Evolutionary conservation across 2,797 vertebrate genomes (phyloP).

Genomic region (Spondyliosoma cantharus): DNA sequence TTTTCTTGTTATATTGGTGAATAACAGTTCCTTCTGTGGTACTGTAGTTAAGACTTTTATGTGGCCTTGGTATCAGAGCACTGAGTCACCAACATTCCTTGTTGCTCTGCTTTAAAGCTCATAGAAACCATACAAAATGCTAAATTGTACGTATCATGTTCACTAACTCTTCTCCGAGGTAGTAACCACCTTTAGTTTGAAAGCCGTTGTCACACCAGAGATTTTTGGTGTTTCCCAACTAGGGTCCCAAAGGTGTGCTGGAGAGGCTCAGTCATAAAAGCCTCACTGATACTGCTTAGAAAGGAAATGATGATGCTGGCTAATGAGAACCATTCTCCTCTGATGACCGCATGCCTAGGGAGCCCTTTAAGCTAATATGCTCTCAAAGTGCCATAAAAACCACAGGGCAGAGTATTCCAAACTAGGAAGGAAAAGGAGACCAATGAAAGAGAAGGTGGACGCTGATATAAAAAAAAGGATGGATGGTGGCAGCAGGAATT

Average conservation of each 20-base stretch:
- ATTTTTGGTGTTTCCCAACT: constrained; percentile 52
- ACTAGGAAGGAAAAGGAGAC: constrained; percentile 36
- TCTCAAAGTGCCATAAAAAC: constrained; percentile 72
- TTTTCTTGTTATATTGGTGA: constrained; percentile 51
- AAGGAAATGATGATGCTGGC: constrained; percentile 77
- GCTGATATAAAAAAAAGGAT: constrained; percentile 33
- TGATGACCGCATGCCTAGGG: constrained; percentile 72
- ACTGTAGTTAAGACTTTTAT: constrained; percentile 55
- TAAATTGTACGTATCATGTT: constrained; percentile 48
- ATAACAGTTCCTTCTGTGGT: constrained; percentile 46
- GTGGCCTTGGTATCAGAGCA: constrained; percentile 50
- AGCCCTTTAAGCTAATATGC: constrained; percentile 73
- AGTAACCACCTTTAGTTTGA: constrained; percentile 57
- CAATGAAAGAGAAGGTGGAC: constrained; percentile 35
- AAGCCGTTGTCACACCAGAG: constrained; percentile 58
- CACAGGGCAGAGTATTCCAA: constrained; percentile 59
- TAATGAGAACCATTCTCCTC: constrained; percentile 77
- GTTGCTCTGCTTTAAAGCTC: constrained; percentile 54
- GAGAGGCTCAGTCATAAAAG: constrained; percentile 69
- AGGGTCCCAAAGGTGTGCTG: constrained; percentile 66
- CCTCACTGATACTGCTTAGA: constrained; percentile 63
- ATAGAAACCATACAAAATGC: constrained; percentile 40
- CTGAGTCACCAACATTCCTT: constrained; percentile 38
- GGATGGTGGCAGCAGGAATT: constrained; percentile 2
- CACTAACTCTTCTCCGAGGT: constrained; percentile 33